phyloP scores from a whole-genome alignment of 2,113 vertebrate genomes.

The Vireo altiloquus region DNA sequence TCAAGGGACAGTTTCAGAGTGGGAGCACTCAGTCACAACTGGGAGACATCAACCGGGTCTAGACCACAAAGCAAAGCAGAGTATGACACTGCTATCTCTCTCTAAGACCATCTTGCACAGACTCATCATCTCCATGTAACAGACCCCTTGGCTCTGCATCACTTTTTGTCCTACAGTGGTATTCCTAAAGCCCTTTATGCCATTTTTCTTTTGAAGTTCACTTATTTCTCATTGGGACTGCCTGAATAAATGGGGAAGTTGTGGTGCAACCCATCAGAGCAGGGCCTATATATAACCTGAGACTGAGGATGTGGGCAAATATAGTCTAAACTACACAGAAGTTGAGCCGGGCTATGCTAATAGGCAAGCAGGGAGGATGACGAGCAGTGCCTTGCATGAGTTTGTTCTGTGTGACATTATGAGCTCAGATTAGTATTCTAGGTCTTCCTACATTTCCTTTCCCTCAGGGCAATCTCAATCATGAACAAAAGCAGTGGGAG shows the following conservation, averaged over 20 bases:
- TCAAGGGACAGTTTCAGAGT: neutral
- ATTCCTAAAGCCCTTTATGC: neutral
- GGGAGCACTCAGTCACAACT: neutral
- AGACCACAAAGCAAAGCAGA: neutral
- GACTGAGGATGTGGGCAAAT: neutral
- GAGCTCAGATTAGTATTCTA: neutral
- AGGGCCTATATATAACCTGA: neutral
- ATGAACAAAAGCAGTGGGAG: neutral
- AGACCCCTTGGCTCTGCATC: neutral
- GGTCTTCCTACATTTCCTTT: neutral
- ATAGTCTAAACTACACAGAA: neutral
- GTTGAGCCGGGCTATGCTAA: neutral
- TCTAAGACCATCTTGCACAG: neutral
- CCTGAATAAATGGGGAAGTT: neutral
- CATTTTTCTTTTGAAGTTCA: neutral
- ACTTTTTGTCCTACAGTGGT: neutral
- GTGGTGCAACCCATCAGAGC: neutral
- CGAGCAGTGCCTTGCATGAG: neutral
- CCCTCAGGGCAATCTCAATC: neutral
- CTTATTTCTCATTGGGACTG: neutral
- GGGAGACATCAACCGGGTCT: neutral
- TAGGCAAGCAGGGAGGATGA: neutral
- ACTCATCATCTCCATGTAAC: neutral
- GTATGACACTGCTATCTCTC: neutral
- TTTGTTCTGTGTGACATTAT: neutral